phyloP scores from a whole-genome alignment of 2,797 vertebrate species.

The Varecia variegata region DNA sequence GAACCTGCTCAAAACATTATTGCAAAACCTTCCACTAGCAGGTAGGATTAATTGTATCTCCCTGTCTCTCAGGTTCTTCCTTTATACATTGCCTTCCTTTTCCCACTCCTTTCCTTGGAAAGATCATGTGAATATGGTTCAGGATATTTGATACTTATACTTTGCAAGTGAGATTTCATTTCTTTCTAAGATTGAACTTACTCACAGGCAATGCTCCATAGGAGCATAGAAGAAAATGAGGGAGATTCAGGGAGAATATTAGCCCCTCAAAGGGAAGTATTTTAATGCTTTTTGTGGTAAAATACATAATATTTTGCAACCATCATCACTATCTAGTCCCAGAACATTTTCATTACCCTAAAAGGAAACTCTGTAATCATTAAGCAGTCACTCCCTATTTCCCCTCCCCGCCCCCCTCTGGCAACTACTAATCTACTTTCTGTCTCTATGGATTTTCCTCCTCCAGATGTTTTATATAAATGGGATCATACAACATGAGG shows the following conservation, averaged over 20 bases:
- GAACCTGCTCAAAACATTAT: slow-evolving; percentile 64
- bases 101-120: not conserved
- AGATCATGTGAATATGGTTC: slow-evolving; percentile 84
- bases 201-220: slow-evolving; percentile 68
- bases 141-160: slow-evolving; percentile 83
- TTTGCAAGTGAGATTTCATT: slow-evolving; percentile 84
- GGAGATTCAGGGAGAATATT: not conserved
- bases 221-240: not conserved
- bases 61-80: slow-evolving; percentile 32
- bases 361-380: not conserved
- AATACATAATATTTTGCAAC: not conserved
- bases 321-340: not conserved
- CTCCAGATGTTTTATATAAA: not conserved
- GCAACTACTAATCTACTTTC: not conserved
- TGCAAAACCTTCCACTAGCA: slow-evolving; percentile 65
- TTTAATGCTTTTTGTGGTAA: slow-evolving; percentile 11
- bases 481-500: not conserved
- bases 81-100: not conserved
- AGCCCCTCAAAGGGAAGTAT: not conserved
- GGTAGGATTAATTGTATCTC: slow-evolving; percentile 88
- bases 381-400: not conserved
- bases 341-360: not conserved
- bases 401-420: not conserved
- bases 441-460: not conserved
- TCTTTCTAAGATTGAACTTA: slow-evolving; percentile 80